Evolutionary conservation across 2,113 vertebrate species (phyloP).

Genomic region (Cyanistes caeruleus): DNA sequence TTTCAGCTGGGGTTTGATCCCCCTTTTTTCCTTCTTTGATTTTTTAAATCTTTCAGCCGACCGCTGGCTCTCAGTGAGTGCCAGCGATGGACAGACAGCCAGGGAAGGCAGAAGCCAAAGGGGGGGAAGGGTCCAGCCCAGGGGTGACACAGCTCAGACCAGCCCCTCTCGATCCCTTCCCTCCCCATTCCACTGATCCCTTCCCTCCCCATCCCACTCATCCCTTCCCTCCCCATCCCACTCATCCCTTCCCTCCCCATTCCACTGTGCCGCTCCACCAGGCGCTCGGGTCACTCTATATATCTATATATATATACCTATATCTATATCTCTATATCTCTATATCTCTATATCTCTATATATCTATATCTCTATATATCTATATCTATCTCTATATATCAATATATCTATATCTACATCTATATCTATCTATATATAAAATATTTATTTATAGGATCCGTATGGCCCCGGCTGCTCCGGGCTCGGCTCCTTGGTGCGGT

Average conservation of each 20-base stretch:
- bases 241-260: not conserved
- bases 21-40: not conserved
- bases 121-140: fast-evolving
- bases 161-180: not conserved
- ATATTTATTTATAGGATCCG: not conserved
- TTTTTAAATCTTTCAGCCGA: not conserved
- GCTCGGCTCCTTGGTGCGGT: not conserved
- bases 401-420: too few species aligned
- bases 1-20: not conserved
- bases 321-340: too few species aligned
- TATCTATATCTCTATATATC: too few species aligned
- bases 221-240: too few species aligned
- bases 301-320: too few species aligned
- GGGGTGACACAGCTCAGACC: not conserved
- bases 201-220: not conserved
- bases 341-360: too few species aligned
- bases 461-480: not conserved
- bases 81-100: not conserved
- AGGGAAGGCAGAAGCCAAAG: not conserved
- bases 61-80: not conserved
- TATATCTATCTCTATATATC: too few species aligned
- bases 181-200: not conserved
- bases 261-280: fast-evolving
- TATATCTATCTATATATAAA: too few species aligned
- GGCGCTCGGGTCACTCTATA: not conserved